Conservation (phyloP, 2,888 invertebrate species). For the Craniophora ligustri region DNA sequence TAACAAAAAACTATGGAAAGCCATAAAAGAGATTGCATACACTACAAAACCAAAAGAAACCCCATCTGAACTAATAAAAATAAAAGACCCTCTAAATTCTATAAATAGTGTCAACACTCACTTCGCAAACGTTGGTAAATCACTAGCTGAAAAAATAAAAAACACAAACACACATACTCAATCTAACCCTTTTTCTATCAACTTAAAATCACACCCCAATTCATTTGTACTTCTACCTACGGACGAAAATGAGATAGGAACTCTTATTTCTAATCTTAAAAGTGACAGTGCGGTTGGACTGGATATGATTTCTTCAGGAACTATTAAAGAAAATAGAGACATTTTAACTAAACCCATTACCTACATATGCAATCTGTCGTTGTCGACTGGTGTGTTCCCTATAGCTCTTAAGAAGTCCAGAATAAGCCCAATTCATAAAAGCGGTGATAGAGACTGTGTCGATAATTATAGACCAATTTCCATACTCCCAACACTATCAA, state of each 20-base stretch:
- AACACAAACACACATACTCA: too few species aligned
- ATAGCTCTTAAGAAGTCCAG: slow-evolving; percentile 2
- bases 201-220: background rate
- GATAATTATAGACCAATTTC: too few species aligned
- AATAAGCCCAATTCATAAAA: slow-evolving; percentile 1
- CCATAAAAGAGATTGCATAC: too few species aligned
- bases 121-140: background rate
- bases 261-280: too few species aligned
- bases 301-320: slow-evolving; percentile 8
- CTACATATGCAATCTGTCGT: too few species aligned
- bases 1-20: too few species aligned
- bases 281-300: slow-evolving; percentile 3
- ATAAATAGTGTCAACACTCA: background rate
- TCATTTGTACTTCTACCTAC: slow-evolving; percentile 3
- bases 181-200: background rate
- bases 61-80: too few species aligned
- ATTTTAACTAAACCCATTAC: slow-evolving; percentile 4
- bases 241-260: slow-evolving; percentile 1
- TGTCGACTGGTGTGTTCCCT: slow-evolving; percentile 7
- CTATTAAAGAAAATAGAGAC: background rate
- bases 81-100: background rate
- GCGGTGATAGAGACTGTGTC: slow-evolving; percentile 7
- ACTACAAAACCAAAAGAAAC: too few species aligned
- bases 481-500: too few species aligned
- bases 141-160: slow-evolving; percentile 4